Evolutionary conservation across 2,888 invertebrate species (phyloP).

Genomic region (Thyatira batis): DNA sequence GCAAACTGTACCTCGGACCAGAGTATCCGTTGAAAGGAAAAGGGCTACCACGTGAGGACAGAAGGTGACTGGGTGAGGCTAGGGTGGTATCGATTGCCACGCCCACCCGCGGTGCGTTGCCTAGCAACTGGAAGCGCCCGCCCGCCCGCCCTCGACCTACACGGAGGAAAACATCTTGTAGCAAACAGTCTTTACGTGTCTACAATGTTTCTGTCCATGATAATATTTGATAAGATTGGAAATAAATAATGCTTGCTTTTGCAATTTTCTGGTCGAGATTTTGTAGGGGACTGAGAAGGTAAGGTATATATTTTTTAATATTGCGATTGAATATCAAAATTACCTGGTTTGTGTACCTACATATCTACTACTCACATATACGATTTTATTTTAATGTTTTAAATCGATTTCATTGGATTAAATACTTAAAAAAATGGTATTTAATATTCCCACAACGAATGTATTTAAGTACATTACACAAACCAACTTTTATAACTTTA

Average conservation of each 20-base stretch:
- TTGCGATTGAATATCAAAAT: no score
- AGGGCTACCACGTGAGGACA: conserved; percentile 48
- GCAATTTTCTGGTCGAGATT: no score
- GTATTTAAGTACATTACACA: no score
- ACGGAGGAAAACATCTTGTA: conserved; percentile 36
- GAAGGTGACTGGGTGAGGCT: conserved; percentile 54
- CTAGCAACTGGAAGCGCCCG: conserved; percentile 63
- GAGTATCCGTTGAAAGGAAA: conserved; percentile 42
- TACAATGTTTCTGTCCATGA: neutral
- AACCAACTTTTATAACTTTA: no score
- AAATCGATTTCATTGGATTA: no score
- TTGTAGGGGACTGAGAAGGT: no score
- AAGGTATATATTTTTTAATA: no score
- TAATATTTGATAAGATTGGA: neutral
- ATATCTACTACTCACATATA: neutral
- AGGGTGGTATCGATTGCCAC: conserved; percentile 88
- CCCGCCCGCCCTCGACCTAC: conserved; percentile 36
- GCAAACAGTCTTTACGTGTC: conserved; percentile 13
- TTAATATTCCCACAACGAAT: no score
- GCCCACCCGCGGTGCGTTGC: conserved; percentile 84
- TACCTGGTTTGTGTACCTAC: neutral
- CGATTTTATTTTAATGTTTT: no score
- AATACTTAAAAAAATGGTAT: no score
- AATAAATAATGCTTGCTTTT: neutral
- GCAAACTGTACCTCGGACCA: conserved; percentile 2